Base-by-base conservation (phyloP, 2,113 vertebrate species). In the Nycticebus coucang region DNA sequence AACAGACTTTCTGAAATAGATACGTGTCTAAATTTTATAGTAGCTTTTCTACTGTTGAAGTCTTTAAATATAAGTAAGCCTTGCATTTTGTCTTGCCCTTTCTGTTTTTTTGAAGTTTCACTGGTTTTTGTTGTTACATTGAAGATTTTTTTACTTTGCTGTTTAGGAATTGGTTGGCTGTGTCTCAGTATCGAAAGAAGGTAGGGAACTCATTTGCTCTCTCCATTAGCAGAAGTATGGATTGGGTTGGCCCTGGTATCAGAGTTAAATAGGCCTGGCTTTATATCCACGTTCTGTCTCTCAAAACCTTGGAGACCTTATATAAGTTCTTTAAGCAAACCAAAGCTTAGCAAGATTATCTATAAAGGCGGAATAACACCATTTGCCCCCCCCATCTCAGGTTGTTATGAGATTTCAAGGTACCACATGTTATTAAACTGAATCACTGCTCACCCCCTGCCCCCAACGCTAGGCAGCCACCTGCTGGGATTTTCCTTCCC, bases 321-420 rank as follows among this genome's bases (percentile, higher is more conserved):
- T 45, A 1, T 90, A 90, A 93, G 80, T 95, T 88, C 85, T 74
- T 85, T 57, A 74, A 60, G 68, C 72, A 92, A 85, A 89, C 85
- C 35, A 57, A 35, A 28, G 64, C 68, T 86, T 88, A 96, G 41
- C 35, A 55, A 66, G 81, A 60, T 85, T 88, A 83, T 64, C 81
- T 66, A 18, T 78, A 33, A 57, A 94, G 74, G 41, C 15, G 24
- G 68, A 82, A 15, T 72, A 35, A 15, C 17, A 78, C 26, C 22
- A n/a, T 72, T 88, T 0, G 1, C 62, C 50, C 64, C 30, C 59
- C n/a, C 19, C n/a, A n/a, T 50, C 45, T 50, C 45, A 50, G 69
- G 24, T 59, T 28, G 68, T 12, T 37, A 62, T 55, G 53, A 91
- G 55, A 79, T 94, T 91, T 93, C 90, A 87, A 77, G 85, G 80